Evolutionary conservation across 2,797 vertebrate genomes (phyloP).

Genomic region (Molossus molossus): DNA sequence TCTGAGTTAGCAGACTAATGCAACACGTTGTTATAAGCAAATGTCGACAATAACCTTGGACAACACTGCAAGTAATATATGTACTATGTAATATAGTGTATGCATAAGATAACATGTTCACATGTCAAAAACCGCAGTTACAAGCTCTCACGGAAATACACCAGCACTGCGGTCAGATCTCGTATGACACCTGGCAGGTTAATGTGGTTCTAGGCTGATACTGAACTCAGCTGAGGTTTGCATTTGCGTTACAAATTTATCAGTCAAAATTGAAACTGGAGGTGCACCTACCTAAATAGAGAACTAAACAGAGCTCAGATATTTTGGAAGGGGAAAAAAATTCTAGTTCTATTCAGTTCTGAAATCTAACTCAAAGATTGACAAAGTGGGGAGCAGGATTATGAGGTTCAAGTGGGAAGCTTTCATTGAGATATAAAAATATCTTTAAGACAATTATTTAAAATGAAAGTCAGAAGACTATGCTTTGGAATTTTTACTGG

Average conservation of each 20-base stretch:
- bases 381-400: slow-evolving; percentile 31
- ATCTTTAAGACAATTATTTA: slow-evolving; percentile 59
- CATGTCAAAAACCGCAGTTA: slow-evolving; percentile 36
- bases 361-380: slow-evolving; percentile 56
- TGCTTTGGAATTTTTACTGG: slow-evolving; percentile 25
- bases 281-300: slow-evolving; percentile 62
- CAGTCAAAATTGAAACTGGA: slow-evolving; percentile 71
- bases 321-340: neutral
- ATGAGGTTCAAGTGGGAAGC: neutral
- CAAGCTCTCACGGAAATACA: slow-evolving; percentile 10
- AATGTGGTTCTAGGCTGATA: slow-evolving; percentile 73
- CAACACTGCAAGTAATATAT: neutral
- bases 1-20: neutral
- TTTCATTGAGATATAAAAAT: slow-evolving; percentile 67
- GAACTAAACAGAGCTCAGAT: slow-evolving; percentile 57
- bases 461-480: neutral
- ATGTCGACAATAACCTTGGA: neutral
- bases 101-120: neutral
- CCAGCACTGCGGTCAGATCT: slow-evolving; percentile 24
- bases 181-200: slow-evolving; percentile 56
- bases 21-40: neutral
- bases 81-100: neutral
- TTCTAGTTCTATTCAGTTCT: slow-evolving; percentile 27
- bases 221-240: slow-evolving; percentile 68
- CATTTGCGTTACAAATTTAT: slow-evolving; percentile 68